Evolutionary conservation across 2,888 invertebrate genomes (phyloP).

Genomic region (Conchocele bisecta): DNA sequence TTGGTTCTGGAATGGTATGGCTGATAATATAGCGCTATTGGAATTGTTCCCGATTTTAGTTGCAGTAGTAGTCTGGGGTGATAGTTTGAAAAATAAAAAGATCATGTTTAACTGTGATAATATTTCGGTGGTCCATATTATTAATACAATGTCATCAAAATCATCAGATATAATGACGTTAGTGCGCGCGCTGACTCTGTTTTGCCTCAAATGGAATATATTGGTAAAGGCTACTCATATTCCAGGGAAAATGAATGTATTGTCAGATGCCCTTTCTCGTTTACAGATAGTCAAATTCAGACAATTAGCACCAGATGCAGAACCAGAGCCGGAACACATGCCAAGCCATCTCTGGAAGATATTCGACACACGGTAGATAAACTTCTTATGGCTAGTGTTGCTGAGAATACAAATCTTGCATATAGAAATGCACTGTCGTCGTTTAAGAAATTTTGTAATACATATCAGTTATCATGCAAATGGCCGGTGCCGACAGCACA

Average conservation of each 20-base stretch:
- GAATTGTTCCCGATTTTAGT: conserved; percentile 25
- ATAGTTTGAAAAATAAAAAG: conserved; percentile 10
- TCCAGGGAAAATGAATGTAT: conserved; percentile 11
- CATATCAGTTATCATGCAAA: not conserved
- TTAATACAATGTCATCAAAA: conserved; percentile 21
- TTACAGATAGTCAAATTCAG: conserved; percentile 20
- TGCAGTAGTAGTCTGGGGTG: conserved; percentile 17
- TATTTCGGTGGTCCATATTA: conserved; percentile 23
- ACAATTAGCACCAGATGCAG: conserved; percentile 17
- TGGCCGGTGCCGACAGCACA: conserved; percentile 9
- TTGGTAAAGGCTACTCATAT: conserved; percentile 22
- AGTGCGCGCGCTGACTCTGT: conserved; percentile 18
- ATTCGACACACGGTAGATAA: not conserved
- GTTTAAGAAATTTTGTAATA: not conserved
- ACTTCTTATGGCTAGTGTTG: conserved; percentile 7
- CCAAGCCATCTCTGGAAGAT: conserved; percentile 15
- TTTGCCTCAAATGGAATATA: conserved; percentile 20
- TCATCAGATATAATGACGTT: conserved; percentile 26
- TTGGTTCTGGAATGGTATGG: conserved; percentile 10
- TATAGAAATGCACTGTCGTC: conserved; percentile 6
- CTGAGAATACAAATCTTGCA: not conserved
- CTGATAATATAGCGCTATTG: conserved; percentile 15
- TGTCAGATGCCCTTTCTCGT: conserved; percentile 32
- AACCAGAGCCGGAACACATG: not conserved
- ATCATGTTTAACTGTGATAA: conserved; percentile 29